Percentiles rank a stretch among this genome's conserved stretches.
phyloP scores from a whole-genome alignment of 2,888 invertebrate genomes.

The Schizaphis graminum region DNA sequence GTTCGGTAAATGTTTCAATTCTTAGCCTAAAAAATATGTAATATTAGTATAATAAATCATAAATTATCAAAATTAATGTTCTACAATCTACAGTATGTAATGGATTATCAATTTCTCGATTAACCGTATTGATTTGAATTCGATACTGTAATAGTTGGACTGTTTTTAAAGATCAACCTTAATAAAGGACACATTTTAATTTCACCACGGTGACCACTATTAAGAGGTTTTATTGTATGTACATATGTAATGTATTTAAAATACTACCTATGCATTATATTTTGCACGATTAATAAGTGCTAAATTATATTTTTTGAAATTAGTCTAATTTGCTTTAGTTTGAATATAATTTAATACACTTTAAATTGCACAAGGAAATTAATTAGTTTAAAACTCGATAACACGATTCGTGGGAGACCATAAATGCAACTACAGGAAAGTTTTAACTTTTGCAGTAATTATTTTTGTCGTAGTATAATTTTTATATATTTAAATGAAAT shows the following conservation, averaged over 20 bases:
- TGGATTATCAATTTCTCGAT: background rate
- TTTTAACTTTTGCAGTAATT: background rate
- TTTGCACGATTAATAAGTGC: background rate
- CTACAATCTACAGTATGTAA: background rate
- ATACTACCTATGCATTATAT: background rate
- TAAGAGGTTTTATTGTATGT: too few species aligned
- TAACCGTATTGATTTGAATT: background rate
- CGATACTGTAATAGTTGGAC: background rate
- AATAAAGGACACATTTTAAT: background rate
- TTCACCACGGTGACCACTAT: background rate
- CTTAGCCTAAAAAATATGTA: background rate
- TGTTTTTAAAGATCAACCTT: background rate
- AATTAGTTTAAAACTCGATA: constrained; percentile 54
- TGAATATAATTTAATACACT: background rate
- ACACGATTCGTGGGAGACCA: background rate
- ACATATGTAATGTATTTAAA: background rate
- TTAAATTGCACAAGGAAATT: background rate
- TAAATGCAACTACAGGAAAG: background rate
- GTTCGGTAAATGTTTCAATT: background rate
- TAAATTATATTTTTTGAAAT: constrained; percentile 16
- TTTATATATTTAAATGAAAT: background rate
- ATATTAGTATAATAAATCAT: background rate
- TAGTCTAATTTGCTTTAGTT: background rate
- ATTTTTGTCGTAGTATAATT: background rate
- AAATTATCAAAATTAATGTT: background rate